Evolutionary conservation across 2,113 vertebrate species (phyloP).

Genomic region (Siniperca knerii): DNA sequence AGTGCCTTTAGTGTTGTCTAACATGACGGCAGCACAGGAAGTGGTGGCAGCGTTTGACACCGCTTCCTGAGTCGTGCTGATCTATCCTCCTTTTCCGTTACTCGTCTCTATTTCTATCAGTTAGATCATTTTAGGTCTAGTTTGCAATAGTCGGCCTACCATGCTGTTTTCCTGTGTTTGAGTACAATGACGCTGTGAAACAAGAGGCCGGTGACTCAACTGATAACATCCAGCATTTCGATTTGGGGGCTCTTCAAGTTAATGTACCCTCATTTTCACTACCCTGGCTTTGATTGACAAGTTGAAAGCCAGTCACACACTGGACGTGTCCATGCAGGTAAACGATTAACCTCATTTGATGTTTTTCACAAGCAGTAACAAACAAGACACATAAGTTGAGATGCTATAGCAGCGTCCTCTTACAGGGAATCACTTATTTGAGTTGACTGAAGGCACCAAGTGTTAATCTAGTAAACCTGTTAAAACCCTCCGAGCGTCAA

Average conservation of each 20-base stretch:
- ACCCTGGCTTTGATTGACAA: neutral
- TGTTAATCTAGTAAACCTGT: slow-evolving; percentile 26
- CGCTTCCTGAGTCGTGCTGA: neutral
- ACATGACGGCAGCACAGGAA: neutral
- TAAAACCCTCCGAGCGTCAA: neutral
- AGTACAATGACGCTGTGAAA: neutral
- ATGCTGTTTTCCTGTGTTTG: neutral
- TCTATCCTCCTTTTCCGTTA: neutral
- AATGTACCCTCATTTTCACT: neutral
- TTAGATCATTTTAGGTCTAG: neutral
- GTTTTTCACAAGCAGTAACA: slow-evolving; percentile 7
- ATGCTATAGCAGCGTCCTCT: neutral
- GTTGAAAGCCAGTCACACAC: neutral
- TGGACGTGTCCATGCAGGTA: neutral
- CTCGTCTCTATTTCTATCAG: neutral
- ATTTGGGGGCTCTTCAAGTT: neutral
- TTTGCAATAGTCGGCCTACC: neutral
- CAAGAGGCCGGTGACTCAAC: too few species aligned
- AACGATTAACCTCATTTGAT: neutral
- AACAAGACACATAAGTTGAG: slow-evolving; percentile 13
- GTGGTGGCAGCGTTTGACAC: neutral
- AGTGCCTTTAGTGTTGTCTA: too few species aligned
- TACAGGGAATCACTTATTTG: slow-evolving; percentile 2
- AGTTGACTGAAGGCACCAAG: slow-evolving; percentile 31
- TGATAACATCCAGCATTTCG: neutral